Percentiles rank a stretch among this genome's conserved stretches.
These are phyloP conservation scores for Hemithea aestivaria DNA, from an alignment of 2,888 invertebrate genomes.

Conservation along the genomic window DNA sequence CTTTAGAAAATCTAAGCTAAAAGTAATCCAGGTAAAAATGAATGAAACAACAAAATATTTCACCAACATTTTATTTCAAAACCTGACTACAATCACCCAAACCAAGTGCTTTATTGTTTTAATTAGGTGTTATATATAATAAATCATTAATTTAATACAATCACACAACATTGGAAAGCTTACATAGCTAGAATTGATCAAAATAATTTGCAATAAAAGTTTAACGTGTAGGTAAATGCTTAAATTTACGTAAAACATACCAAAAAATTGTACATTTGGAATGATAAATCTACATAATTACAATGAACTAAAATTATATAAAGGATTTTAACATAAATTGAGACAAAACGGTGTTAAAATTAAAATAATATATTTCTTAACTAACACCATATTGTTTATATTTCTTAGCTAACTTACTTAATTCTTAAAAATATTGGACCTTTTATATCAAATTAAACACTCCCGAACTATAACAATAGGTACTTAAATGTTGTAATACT, in stretches of 20 bases:
- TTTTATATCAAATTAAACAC: constrained; percentile 29
- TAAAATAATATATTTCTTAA: constrained; percentile 24
- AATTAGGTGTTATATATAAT: constrained; percentile 9
- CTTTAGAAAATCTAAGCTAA: too few species aligned
- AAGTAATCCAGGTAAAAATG: too few species aligned
- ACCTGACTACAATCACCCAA: constrained; percentile 73
- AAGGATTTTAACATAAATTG: constrained; percentile 12
- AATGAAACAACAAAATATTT: constrained; percentile 17
- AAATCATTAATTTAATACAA: constrained; percentile 37
- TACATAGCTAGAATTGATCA: too few species aligned
- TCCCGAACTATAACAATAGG: too few species aligned
- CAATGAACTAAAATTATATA: too few species aligned
- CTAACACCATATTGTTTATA: constrained; percentile 7
- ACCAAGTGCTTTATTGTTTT: constrained; percentile 62
- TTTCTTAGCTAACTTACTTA: constrained; percentile 48
- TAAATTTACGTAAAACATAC: too few species aligned
- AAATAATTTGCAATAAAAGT: constrained; percentile 3
- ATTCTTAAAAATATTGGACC: constrained; percentile 65
- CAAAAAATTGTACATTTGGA: constrained; percentile 6
- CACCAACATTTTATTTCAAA: constrained; percentile 66
- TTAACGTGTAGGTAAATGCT: too few species aligned
- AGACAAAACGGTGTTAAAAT: constrained; percentile 8
- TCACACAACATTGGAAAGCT: too few species aligned
- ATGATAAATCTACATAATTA: constrained; percentile 10
- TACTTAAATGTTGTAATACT: too few species aligned